These are phyloP conservation scores for Colletes collaris DNA, from an alignment of 2,888 invertebrate genomes.

Conservation along the genomic window DNA sequence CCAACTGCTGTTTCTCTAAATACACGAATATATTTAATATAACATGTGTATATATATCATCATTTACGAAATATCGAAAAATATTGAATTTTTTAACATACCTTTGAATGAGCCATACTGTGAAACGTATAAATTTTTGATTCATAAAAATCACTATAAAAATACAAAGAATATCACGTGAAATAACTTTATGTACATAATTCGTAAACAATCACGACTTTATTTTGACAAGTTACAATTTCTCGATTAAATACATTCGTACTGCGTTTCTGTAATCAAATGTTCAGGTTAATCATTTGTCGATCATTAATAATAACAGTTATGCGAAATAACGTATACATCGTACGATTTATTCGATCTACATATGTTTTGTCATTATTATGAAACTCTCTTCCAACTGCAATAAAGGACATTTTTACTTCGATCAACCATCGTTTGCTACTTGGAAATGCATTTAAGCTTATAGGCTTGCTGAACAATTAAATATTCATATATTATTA, in stretches of 20 bases:
- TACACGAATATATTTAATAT: neutral
- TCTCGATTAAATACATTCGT: too few relatives aligned
- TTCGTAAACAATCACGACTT: neutral
- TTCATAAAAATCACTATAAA: conserved; percentile 3
- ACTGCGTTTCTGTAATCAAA: neutral
- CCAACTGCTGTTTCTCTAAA: conserved; percentile 62
- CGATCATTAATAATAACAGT: too few relatives aligned
- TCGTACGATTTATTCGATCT: neutral
- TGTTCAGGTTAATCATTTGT: neutral
- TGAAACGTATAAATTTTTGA: neutral
- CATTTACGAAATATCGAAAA: too few relatives aligned
- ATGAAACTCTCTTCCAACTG: too few relatives aligned
- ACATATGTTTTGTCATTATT: too few relatives aligned
- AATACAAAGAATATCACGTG: neutral
- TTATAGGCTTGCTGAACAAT: too few relatives aligned
- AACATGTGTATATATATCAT: too few relatives aligned
- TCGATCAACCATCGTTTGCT: too few relatives aligned
- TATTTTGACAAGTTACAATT: neutral
- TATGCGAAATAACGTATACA: too few relatives aligned
- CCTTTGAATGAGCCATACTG: conserved; percentile 46
- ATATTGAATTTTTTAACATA: neutral
- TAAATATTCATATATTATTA: too few relatives aligned
- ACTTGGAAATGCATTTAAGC: too few relatives aligned
- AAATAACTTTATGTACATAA: neutral
- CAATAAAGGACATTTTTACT: too few relatives aligned